Evolutionary conservation across 2,888 invertebrate genomes (phyloP).

Genomic region (Polymixis flavicincta): DNA sequence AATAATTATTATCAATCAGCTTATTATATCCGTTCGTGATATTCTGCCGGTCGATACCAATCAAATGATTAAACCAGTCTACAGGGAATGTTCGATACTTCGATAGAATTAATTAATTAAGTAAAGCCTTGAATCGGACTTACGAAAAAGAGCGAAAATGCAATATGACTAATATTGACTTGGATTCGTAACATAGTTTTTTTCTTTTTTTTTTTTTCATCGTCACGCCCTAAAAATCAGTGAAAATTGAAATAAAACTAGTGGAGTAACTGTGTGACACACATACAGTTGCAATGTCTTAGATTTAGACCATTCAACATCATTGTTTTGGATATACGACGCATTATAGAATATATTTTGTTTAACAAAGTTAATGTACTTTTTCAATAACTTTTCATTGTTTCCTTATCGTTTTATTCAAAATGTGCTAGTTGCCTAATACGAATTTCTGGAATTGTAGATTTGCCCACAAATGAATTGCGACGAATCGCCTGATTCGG

Average conservation of each 20-base stretch:
- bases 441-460: no score
- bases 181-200: conserved; percentile 8
- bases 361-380: no score
- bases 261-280: background rate
- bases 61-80: conserved; percentile 47
- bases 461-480: no score
- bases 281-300: background rate
- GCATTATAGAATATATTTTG: no score
- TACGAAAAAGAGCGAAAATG: conserved; percentile 45
- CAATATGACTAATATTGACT: conserved; percentile 30
- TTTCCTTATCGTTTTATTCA: no score
- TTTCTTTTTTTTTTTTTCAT: no score
- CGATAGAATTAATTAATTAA: conserved; percentile 59
- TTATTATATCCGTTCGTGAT: conserved; percentile 36
- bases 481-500: no score
- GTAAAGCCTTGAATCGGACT: conserved; percentile 21
- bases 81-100: conserved; percentile 42
- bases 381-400: no score
- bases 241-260: background rate
- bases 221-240: background rate
- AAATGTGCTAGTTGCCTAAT: no score
- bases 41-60: conserved; percentile 45
- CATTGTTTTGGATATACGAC: no score
- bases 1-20: conserved; percentile 42
- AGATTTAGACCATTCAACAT: background rate